Evolutionary conservation across 2,888 invertebrate species (phyloP), one percentile per base, ranked within the genome.

Genomic region (Pyralis farinalis): DNA sequence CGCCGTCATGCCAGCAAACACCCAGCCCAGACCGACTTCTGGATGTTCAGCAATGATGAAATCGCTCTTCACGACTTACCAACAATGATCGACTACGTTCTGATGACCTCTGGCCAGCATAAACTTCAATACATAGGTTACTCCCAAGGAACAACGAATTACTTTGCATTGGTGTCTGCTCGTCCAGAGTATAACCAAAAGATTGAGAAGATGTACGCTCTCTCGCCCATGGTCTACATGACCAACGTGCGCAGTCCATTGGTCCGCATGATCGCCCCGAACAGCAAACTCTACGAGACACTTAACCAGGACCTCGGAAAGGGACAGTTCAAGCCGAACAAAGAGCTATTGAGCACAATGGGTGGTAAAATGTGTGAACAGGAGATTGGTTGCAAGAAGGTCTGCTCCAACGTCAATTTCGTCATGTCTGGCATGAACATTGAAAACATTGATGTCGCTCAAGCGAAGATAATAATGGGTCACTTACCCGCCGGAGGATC

Each of bases 341-440:
- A 60, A 44, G 75, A 77, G 39, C 29, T 80, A 32, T 58, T 83
- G 16, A 47, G 60, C 33, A 63, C 67, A 7, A 47, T 76, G 39
- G 87, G 87, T 9, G 86, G 86, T 9, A 59, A 61, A 46, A 69
- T 83, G 74, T 76, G 77, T 53, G 60, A 71, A 46, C 67, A 70
- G 4, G 69, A 71, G 46, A 70, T 78, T 46, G 80, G 80, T 31
- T 75, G 72, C 46, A 86, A 90, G 55, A 64, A 80, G 25, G 57
- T 94, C 3, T 94, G 94, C 63, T 82, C 91, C 38, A 90, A 92
- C 63, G 59, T 91, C 7, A 76, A 93, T 51, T 93, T 93, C 65
- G 75, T 93, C 11, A 75, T 93, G 43, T 84, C 91, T 28, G 94
- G 95, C 20, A 80, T 88, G 34, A 91, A 91, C 76, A 71, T 83